Evolutionary conservation across 2,113 vertebrate genomes (phyloP).

Genomic region (Gambusia affinis): DNA sequence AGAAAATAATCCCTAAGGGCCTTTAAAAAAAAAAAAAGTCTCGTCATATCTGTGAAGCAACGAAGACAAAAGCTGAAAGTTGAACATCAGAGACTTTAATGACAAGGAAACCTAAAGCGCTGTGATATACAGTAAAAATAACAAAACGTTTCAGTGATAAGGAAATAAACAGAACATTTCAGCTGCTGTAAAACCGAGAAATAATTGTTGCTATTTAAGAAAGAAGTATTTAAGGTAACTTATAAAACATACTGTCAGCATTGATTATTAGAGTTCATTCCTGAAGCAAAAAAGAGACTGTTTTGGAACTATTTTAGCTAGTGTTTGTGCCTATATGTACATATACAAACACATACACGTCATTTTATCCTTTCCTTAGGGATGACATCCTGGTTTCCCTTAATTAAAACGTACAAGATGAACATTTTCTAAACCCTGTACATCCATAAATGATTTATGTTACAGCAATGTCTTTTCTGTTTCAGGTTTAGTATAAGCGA

Average conservation of each 20-base stretch:
- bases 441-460: too few relatives aligned
- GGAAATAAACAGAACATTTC: slow-evolving; percentile 34
- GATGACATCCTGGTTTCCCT: too few relatives aligned
- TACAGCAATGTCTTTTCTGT: too few relatives aligned
- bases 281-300: too few relatives aligned
- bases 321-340: too few relatives aligned
- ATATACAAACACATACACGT: too few relatives aligned
- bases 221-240: neutral
- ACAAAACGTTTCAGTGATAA: slow-evolving; percentile 42
- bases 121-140: slow-evolving; percentile 35
- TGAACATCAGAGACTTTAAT: slow-evolving; percentile 49
- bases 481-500: too few relatives aligned
- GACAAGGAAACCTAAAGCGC: slow-evolving; percentile 33
- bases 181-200: neutral
- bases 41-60: slow-evolving; percentile 31
- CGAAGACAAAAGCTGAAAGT: slow-evolving; percentile 37
- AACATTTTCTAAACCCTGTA: too few relatives aligned
- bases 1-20: slow-evolving; percentile 54
- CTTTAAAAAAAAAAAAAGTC: slow-evolving; percentile 6
- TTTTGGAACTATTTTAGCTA: too few relatives aligned
- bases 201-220: neutral
- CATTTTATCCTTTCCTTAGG: too few relatives aligned
- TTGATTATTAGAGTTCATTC: neutral
- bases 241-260: neutral
- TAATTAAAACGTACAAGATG: too few relatives aligned